Evolutionary conservation across 2,113 vertebrate genomes (phyloP), one percentile per base, ranked within the genome.

Genomic region (Coreoperca whiteheadi): DNA sequence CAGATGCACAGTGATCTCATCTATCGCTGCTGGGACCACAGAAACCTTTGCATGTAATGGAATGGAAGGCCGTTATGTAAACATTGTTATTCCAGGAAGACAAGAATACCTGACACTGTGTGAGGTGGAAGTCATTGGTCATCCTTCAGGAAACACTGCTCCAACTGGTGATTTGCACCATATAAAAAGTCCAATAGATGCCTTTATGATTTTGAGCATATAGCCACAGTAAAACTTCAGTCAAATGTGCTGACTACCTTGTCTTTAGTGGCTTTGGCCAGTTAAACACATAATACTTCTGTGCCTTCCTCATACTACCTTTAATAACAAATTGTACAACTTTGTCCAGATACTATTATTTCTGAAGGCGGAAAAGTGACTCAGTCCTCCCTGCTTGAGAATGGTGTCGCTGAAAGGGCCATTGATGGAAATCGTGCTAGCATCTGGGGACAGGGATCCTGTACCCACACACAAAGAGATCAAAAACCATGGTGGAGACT

Each of bases 401-500:
- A 8, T 2, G 61, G 5, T 2, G 0, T 5, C 9, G 37, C 89
- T 21, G 4, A 51, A 50, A 61, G 39, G 8, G 87, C 86, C 54
- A 85, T 83, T 67, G 85, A 91, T 74, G 80, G 85, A 11, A 89
- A 84, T 28, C 68, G 23, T 63, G 79, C 61, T 6, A 30, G 34
- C 25, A 34, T 8, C 1, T 50, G n/a, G 23, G 0, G 1, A 6
- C 0, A 34, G 1, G 11, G 6, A 0, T 85, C 77, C 12, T 92
- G 89, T 46, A 12, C 51, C 16, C 11, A 4, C 43, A 91, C 91
- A 34, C 3, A 50, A 0, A 1, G 0, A 0, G 16, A 85, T 1
- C 6, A 2, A 6, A 67, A 57, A 6, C 89, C 91, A 14, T 91
- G 91, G 89, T 92, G 86, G 87, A 87, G 87, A 43, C 25, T 92